Evolutionary conservation across 2,888 invertebrate species (phyloP), one percentile per base, ranked within the genome.

Genomic region (Norana najaformis): DNA sequence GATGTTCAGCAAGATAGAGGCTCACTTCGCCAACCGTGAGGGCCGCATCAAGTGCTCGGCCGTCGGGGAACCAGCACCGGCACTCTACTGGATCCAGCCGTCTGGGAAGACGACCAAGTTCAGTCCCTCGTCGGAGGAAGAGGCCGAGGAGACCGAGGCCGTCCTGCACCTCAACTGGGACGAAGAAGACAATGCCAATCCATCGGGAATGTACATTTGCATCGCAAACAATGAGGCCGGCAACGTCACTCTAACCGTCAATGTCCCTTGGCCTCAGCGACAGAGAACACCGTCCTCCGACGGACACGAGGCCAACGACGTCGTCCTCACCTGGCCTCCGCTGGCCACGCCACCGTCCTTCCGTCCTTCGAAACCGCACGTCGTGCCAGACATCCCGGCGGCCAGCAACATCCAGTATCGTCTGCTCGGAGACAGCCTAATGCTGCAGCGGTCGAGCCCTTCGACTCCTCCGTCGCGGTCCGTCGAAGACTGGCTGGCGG

Each of bases 181-280:
- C 23, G 82, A 82, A 20, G 82, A 82, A 30, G 82, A 82, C 8
- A 89, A 90, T 36, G 47, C 90, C 2, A 83, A 89, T 85, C 89
- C 35, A 1, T 20, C 92, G 83, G 93, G 93, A 34, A 92, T 92
- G 91, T 95, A 94, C 91, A 93, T 93, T 91, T 95, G 94, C 91
- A 92, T 94, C n/a, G 94, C 94, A 14, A 93, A 93, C 91, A 95
- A 95, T 91, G 94, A 94, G 0, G 94, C 94, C 0, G 94, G 94
- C 11, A 94, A 94, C 91, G 94, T 94, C n/a, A 94, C 94, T 18
- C 93, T 95, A 83, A 93, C 94, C 1, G 91, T 94, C 38, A 94
- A 94, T 91, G 93, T 94, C 23, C 93, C 93, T 30, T 94, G 94
- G 94, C 94, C 94, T 36, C 93, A 94, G 94, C 94, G 36, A 90